Evolutionary conservation across 2,113 vertebrate genomes (phyloP).

Genomic region (Dissostichus mawsoni): DNA sequence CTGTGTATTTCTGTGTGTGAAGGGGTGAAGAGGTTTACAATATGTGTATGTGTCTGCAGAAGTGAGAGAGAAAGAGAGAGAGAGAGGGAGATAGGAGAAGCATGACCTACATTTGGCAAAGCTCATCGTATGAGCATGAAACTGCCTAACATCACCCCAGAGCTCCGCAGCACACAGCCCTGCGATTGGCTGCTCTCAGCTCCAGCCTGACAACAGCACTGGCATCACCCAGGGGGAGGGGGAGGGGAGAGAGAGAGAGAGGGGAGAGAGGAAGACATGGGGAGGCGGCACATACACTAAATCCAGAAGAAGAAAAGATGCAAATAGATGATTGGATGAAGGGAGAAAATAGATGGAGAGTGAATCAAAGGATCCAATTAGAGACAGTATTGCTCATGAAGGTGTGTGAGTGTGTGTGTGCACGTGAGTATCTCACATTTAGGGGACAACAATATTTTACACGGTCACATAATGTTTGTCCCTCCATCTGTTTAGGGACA

Average conservation of each 20-base stretch:
- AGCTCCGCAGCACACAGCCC: constrained; percentile 75
- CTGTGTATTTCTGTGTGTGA: constrained; percentile 35
- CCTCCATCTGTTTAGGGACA: background rate
- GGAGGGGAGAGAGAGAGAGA: constrained; percentile 42
- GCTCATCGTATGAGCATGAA: constrained; percentile 83
- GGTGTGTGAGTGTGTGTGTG: constrained; percentile 15
- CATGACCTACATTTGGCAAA: constrained; percentile 86
- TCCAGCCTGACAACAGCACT: constrained; percentile 80
- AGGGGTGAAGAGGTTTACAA: constrained; percentile 15
- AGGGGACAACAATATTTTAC: background rate
- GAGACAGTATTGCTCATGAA: constrained; percentile 14
- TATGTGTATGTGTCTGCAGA: constrained; percentile 5
- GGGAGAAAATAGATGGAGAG: constrained; percentile 11
- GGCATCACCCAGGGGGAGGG: constrained; percentile 79
- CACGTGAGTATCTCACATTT: background rate
- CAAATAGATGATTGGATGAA: constrained; percentile 53
- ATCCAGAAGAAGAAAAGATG: constrained; percentile 60
- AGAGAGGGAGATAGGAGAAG: constrained; percentile 63
- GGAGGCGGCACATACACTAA: constrained; percentile 73
- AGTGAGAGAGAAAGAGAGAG: constrained; percentile 19
- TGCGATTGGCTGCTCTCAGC: constrained; percentile 79
- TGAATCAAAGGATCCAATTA: constrained; percentile 41
- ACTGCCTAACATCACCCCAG: constrained; percentile 85
- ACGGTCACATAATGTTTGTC: background rate
- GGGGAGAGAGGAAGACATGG: constrained; percentile 56